Evolutionary conservation across 2,888 invertebrate species (phyloP), one percentile per base, ranked within the genome.

Genomic region (Alsophila aescularia): DNA sequence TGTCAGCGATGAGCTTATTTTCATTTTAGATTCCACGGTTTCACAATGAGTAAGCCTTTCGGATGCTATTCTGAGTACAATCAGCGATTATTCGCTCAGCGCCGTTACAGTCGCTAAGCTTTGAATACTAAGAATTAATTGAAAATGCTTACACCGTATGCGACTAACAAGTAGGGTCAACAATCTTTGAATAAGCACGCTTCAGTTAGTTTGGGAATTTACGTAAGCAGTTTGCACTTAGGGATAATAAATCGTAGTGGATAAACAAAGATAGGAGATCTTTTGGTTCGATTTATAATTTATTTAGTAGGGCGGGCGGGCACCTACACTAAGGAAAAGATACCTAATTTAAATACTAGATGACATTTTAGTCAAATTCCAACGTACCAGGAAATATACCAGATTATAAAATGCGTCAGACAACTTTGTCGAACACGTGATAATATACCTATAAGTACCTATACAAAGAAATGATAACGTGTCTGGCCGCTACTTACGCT

Each of bases 1-100:
- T 66, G 62, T 62, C 35, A 48, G 39, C 56, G 69, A 73, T 76
- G 69, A 77, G 70, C 67, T 75, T 77, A 71, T 72, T 79, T 70
- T 49, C n/a, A 42, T 36, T 44, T 37, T 34, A 37, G n/a, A 44
- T 40, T 27, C n/a, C 14, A 9, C 12, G n/a, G 13, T 29, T 6
- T 15, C 8, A 45, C 36, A 24, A 35, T 14, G 21, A n/a, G 7
- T 18, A 15, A 21, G 8, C 2, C 31, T 16, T 60, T 44, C 60
- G 53, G 65, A 65, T 67, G 55, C 47, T 37, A 8, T n/a, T 45
- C 58, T 32, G n/a, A n/a, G n/a, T n/a, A 16, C 52, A 50, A 47
- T 48, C 52, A 44, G 40, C 63, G 61, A 55, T 65, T 61, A 61
- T 63, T 65, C 50, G 39, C 31, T 32, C 49, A 49, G 39, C 52